Base-by-base conservation (phyloP, 2,113 vertebrate genomes). In the Camarhynchus parvulus region DNA sequence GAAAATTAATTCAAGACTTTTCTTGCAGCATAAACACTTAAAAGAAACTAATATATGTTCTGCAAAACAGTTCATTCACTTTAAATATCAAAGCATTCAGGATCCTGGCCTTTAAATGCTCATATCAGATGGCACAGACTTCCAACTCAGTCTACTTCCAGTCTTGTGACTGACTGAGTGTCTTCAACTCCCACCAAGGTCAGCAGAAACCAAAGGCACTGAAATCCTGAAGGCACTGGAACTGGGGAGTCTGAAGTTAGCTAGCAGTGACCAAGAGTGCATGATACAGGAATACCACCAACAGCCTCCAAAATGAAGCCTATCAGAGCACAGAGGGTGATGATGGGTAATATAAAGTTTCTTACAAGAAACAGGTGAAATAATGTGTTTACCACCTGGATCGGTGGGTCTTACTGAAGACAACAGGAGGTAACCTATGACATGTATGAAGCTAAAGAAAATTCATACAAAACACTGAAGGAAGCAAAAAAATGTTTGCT, bases 81-180 rank as follows among this genome's bases (percentile, higher is more conserved):
- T 94, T 88, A 96, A 95, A 92, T 88, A 92, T 76, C 58, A 84
- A 87, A 90, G 53, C 49, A 66, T 72, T 90, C 72, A 61, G 59
- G 70, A 70, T 89, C n/a, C 52, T 91, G 75, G 95, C 55, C 83
- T 96, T 95, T 86, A 91, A 91, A 94, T 61, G 49, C 58, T 83
- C 63, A 63, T 79, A 89, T 92, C 88, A 91, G 83, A 90, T 74
- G 89, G 83, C 86, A 86, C 61, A 66, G 70, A 10, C 30, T 88
- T 79, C 46, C 85, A 85, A 24, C 28, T 78, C 72, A 42, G 46
- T 61, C 58, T 94, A 86, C 77, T 75, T 88, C 75, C 75, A 87
- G 56, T 66, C 94, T 66, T 79, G 66, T 84, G 87, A 73, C 56
- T 83, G 41, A 9, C 59, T 69, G 47, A 70, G 39, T 46, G 80